Conservation (phyloP, 2,888 invertebrate species). For the Melinopterus prodromus region DNA sequence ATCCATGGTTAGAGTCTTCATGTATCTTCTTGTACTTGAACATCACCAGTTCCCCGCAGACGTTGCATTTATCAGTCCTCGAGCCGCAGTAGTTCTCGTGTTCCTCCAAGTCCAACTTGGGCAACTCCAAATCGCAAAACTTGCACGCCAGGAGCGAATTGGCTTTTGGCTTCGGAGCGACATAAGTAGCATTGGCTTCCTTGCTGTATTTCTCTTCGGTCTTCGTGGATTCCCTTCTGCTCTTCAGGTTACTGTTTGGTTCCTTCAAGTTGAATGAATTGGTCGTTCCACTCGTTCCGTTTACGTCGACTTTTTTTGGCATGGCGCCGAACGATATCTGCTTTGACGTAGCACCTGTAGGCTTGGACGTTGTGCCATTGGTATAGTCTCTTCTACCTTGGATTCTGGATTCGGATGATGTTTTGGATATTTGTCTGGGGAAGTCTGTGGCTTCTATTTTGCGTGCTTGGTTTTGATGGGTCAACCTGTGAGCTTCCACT, state of each 20-base stretch:
- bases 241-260: conserved; percentile 13
- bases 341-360: not conserved
- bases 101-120: conserved; percentile 66
- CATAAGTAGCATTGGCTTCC: conserved; percentile 27
- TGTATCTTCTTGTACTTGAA: conserved; percentile 72
- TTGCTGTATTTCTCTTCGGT: conserved; percentile 8
- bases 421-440: conserved; percentile 24
- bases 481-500: conserved; percentile 65
- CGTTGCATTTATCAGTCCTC: conserved; percentile 73
- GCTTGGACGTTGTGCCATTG: not conserved
- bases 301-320: conserved; percentile 10
- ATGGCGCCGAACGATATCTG: conserved; percentile 18
- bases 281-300: not conserved
- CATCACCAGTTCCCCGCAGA: conserved; percentile 76
- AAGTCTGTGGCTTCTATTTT: conserved; percentile 14
- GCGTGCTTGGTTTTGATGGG: conserved; percentile 44
- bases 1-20: conserved; percentile 72
- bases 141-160: conserved; percentile 64
- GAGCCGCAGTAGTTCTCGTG: conserved; percentile 77
- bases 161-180: conserved; percentile 26
- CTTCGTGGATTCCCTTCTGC: conserved; percentile 7
- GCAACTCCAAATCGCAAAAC: conserved; percentile 73
- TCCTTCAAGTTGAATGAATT: conserved; percentile 26
- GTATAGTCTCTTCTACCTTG: not conserved
- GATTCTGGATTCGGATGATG: not conserved